A percentile compares a stretch with the other conserved stretches of the same genome.
Conservation (phyloP, 2,797 vertebrate species). For the Myotis findleyi region DNA sequence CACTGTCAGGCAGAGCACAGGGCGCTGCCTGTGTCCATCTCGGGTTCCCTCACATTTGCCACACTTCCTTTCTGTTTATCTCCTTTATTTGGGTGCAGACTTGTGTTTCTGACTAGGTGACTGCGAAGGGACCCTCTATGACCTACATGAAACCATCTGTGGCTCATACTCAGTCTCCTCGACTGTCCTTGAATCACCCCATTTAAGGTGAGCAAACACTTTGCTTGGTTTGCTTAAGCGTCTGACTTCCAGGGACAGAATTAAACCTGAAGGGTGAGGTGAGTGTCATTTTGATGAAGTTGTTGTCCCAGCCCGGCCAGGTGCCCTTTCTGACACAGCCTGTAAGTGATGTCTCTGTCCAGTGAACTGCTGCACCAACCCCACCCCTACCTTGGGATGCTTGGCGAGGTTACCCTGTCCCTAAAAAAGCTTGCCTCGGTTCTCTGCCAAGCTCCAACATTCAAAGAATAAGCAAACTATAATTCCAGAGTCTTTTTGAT, state of each 20-base stretch:
- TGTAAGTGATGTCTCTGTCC: neutral
- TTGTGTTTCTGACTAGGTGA: neutral
- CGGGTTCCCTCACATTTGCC: neutral
- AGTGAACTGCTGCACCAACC: rapidly evolving
- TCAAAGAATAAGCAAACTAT: constrained; percentile 10
- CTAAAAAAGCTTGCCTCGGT: neutral
- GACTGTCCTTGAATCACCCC: constrained; percentile 27
- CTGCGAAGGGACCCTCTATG: neutral
- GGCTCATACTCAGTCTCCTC: constrained; percentile 2
- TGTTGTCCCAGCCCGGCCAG: neutral
- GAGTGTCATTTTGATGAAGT: neutral
- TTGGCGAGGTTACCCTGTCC: too few species aligned
- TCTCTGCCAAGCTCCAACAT: neutral
- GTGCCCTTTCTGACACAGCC: neutral
- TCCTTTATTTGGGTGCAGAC: constrained; percentile 35
- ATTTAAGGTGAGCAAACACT: constrained; percentile 56
- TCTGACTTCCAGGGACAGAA: constrained; percentile 45
- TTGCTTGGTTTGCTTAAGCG: constrained; percentile 18
- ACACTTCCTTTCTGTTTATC: constrained; percentile 28
- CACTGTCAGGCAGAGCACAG: rapidly evolving
- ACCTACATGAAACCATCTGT: neutral
- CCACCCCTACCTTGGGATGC: neutral
- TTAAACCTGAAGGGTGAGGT: constrained; percentile 1
- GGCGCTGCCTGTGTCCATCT: neutral
- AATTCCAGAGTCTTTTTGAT: neutral